Base-by-base conservation (phyloP, 1,140 invertebrate genomes). In the Drosophila ohnishii region DNA sequence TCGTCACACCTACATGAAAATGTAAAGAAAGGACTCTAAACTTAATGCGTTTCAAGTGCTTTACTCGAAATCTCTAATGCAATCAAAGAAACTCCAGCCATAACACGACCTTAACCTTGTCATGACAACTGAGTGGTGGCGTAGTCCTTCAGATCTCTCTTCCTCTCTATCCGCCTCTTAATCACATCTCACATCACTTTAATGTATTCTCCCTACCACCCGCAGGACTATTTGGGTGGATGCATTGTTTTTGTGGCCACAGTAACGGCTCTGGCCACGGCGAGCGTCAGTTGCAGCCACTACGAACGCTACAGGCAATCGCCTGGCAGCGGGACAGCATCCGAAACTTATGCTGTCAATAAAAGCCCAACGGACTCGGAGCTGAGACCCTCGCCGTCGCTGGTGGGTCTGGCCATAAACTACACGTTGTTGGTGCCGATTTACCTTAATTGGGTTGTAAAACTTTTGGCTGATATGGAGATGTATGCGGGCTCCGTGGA, bases 401-500 rank as follows among this genome's bases (percentile, higher is more conserved):
- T 95, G 61, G 94, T 95, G 34, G 96, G 95, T 4, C 91, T 96
- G 60, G 95, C 95, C 35, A 95, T 96, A 72, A 95, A 96, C 81
- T 97, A 96, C 91, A 95, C 96, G n/a, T 93, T 97, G 19, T 92
- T 97, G 55, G 94, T 97, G 63, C 96, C 96, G 16, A 94, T 96
- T 76, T 97, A 96, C 91, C 93, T 97, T 42, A 96, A 96, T 81
- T 96, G 96, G 94, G 95, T 96, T 48, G 96, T 96, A 60, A 95
- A 96, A 91, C 95, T 96, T 90, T 93, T 95, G 59, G 94, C 95
- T 5, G 95, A 96, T 86, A 94, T 96, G 71, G 95, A 96, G 91
- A 95, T 95, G 93, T 96, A 96, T 84, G 95, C 97, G 92, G 95
- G 95, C 35, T 95, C 95, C 13, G 95, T 96, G 0, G 95, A 96